Evolutionary conservation across 2,797 vertebrate species (phyloP).

Genomic region (Pelobates cultripes): DNA sequence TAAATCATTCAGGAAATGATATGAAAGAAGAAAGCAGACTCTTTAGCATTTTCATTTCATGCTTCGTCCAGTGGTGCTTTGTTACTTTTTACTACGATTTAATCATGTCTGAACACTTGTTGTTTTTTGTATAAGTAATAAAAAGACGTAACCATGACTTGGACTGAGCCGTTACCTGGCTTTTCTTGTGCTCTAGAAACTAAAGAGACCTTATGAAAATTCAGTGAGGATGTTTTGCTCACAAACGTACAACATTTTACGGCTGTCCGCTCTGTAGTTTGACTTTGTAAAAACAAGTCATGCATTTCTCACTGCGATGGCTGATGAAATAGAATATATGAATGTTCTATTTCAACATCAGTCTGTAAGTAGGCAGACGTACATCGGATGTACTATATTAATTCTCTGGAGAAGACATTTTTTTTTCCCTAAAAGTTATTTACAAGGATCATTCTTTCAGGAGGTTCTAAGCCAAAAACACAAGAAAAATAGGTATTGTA

Average conservation of each 20-base stretch:
- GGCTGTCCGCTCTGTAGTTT: slow-evolving; percentile 21
- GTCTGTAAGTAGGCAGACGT: slow-evolving; percentile 13
- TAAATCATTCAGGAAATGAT: too few species aligned
- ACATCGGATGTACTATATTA: slow-evolving; percentile 11
- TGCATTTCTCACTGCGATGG: slow-evolving; percentile 18
- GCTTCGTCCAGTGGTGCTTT: neutral
- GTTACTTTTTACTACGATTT: neutral
- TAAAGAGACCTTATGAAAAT: slow-evolving; percentile 8
- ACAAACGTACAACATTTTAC: slow-evolving; percentile 13
- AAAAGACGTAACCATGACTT: neutral
- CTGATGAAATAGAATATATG: slow-evolving; percentile 52
- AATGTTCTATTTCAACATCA: slow-evolving; percentile 41
- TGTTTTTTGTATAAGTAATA: too few species aligned
- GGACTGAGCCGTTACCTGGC: neutral
- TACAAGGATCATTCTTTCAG: slow-evolving; percentile 26
- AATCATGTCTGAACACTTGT: neutral
- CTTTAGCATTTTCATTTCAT: too few species aligned
- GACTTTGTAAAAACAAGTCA: slow-evolving; percentile 43
- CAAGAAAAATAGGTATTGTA: neutral
- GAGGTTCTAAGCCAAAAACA: neutral
- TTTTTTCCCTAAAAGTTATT: slow-evolving; percentile 29
- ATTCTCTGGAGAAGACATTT: slow-evolving; percentile 40
- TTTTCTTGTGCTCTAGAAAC: neutral
- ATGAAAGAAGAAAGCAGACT: too few species aligned
- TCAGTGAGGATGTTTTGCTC: slow-evolving; percentile 18